Evolutionary conservation across 2,113 vertebrate genomes (phyloP).

Genomic region (Hypanus sabinus): DNA sequence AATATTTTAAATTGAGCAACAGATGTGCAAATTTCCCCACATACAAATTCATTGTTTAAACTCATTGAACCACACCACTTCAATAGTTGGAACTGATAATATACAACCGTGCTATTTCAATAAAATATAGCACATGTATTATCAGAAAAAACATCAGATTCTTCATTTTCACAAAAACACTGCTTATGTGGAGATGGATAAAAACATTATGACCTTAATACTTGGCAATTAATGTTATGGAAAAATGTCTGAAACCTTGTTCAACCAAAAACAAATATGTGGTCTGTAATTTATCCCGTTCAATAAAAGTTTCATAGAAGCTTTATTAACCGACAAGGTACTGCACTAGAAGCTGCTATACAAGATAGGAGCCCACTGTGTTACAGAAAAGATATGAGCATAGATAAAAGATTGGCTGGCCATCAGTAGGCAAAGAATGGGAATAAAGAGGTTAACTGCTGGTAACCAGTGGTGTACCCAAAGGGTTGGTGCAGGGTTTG

Average conservation of each 20-base stretch:
- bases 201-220: not conserved
- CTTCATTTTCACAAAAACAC: not conserved
- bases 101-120: not conserved
- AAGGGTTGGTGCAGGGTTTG: too few relatives aligned
- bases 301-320: not conserved
- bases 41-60: not conserved
- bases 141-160: not conserved
- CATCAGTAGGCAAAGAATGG: too few relatives aligned
- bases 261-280: not conserved
- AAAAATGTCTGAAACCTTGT: not conserved
- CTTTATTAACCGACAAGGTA: too few relatives aligned
- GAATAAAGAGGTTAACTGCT: too few relatives aligned
- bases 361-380: too few relatives aligned
- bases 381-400: too few relatives aligned
- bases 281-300: not conserved
- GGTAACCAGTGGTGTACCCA: too few relatives aligned
- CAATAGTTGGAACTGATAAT: not conserved
- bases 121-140: not conserved
- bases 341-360: too few relatives aligned
- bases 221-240: not conserved
- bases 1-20: not conserved
- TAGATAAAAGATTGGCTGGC: too few relatives aligned
- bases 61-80: not conserved
- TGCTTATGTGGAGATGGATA: not conserved
- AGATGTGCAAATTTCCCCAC: not conserved